These are phyloP conservation scores for Pterophyllum scalare DNA, from an alignment of 2,113 vertebrate genomes.

Conservation along the genomic window DNA sequence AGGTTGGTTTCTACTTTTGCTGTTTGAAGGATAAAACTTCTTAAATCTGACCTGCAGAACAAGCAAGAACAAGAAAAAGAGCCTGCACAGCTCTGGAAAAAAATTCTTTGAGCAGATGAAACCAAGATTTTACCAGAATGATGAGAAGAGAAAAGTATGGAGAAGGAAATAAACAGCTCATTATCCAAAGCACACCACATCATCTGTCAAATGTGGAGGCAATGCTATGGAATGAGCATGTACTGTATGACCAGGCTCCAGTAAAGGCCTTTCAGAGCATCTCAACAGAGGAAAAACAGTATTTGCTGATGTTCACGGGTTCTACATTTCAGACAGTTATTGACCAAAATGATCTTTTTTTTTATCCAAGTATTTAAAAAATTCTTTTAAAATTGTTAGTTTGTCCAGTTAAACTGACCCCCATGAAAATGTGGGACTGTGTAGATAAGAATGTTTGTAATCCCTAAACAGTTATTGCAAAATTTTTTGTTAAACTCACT, in stretches of 20 bases:
- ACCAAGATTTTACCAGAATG: not conserved
- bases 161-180: not conserved
- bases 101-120: not conserved
- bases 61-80: not conserved
- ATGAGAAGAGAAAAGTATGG: not conserved
- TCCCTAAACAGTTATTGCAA: no score
- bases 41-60: slow-evolving; percentile 5
- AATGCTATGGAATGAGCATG: not conserved
- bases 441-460: no score
- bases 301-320: no score
- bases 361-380: no score
- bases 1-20: not conserved
- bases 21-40: slow-evolving; percentile 30
- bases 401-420: no score
- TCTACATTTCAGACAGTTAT: no score
- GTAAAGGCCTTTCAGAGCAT: no score
- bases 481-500: no score
- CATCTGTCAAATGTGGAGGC: not conserved
- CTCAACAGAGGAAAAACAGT: no score
- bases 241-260: not conserved
- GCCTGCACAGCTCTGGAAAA: not conserved
- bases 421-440: no score
- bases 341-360: no score
- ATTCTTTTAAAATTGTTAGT: no score
- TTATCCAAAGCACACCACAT: not conserved